Evolutionary conservation across 2,888 invertebrate species (phyloP), one percentile per base, ranked within the genome.

Genomic region (Pristionchus exspectatus): DNA sequence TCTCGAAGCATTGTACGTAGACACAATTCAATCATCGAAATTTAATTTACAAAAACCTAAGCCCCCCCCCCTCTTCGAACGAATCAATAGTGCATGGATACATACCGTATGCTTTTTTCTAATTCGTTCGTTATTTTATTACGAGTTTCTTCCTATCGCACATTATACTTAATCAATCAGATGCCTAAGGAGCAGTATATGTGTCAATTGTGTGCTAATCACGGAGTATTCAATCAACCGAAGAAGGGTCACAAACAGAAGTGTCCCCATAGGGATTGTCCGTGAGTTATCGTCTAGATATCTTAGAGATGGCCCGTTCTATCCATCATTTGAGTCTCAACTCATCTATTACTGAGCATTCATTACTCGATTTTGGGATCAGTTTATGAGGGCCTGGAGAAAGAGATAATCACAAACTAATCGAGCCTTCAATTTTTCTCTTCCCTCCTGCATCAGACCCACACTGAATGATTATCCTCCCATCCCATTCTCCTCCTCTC

Each of bases 121-220:
- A 10, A 50, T 50, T 12, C 44, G 72, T 72, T 72, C 33, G 27
- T 10, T 66, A 66, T 24, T 24, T 66, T 21, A 59, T 18, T 50
- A 12, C 56, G 16, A 4, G 56, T 56, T 21, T 16, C 56, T 56
- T 4, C 16, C 21, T 21, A 18, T 56, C 14, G 18, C 14, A 18
- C 56, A 4, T 21, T 56, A 9, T 56, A 24, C n/a, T 16, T 77
- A 77, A n/a, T 77, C 30, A 77, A n/a, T 50, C 50, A 81, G 81
- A 95, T 95, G 95, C 95, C 95, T 16, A 95, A 95, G 89, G 95
- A 95, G 90, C 94, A 95, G 91, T 95, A 95, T 90, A 95, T 95
- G 94, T 95, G 95, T 84, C 95, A 95, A 89, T 90, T 95, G n/a
- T 95, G 95, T 88, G 94, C 94, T 44, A 95, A 95, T 91, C 95